Conservation (phyloP, 2,888 invertebrate species). For the Kuschelorhynchus macadamiae region DNA sequence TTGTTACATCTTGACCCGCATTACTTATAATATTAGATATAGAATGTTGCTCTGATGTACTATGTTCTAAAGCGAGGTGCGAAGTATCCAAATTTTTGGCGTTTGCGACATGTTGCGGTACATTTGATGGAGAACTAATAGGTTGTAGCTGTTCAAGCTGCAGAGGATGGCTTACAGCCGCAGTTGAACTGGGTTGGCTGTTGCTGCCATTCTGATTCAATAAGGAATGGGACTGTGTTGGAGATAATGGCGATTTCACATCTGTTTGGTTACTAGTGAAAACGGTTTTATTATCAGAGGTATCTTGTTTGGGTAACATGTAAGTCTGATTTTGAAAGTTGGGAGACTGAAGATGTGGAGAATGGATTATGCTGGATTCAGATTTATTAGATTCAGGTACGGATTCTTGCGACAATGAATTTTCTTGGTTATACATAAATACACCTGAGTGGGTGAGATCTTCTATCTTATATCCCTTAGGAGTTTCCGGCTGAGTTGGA, state of each 20-base stretch:
- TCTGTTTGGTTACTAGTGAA: slow-evolving; percentile 22
- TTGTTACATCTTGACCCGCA: slow-evolving; percentile 14
- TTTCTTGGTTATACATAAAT: slow-evolving; percentile 62
- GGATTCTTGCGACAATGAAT: slow-evolving; percentile 64
- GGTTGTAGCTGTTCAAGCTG: slow-evolving; percentile 13
- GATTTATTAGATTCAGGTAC: slow-evolving; percentile 60
- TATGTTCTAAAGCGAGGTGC: slow-evolving; percentile 10
- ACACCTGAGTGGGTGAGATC: slow-evolving; percentile 63
- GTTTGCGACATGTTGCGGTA: slow-evolving; percentile 21
- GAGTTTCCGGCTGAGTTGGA: slow-evolving; percentile 59
- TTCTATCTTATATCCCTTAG: slow-evolving; percentile 66
- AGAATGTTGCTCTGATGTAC: slow-evolving; percentile 40
- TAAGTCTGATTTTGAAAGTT: slow-evolving; percentile 53
- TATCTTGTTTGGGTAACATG: slow-evolving; percentile 40
- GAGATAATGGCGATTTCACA: slow-evolving; percentile 38
- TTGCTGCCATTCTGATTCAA: slow-evolving; percentile 30
- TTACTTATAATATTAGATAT: slow-evolving; percentile 28
- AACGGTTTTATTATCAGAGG: slow-evolving; percentile 14
- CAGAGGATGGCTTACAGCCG: slow-evolving; percentile 2
- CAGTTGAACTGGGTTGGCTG: slow-evolving; percentile 5
- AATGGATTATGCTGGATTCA: slow-evolving; percentile 54
- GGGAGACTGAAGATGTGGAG: slow-evolving; percentile 54
- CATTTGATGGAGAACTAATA: slow-evolving; percentile 10
- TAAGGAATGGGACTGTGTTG: slow-evolving; percentile 42
- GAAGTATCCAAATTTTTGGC: slow-evolving; percentile 28